phyloP scores from a whole-genome alignment of 1,140 invertebrate species.

The Drosophila nasuta region DNA sequence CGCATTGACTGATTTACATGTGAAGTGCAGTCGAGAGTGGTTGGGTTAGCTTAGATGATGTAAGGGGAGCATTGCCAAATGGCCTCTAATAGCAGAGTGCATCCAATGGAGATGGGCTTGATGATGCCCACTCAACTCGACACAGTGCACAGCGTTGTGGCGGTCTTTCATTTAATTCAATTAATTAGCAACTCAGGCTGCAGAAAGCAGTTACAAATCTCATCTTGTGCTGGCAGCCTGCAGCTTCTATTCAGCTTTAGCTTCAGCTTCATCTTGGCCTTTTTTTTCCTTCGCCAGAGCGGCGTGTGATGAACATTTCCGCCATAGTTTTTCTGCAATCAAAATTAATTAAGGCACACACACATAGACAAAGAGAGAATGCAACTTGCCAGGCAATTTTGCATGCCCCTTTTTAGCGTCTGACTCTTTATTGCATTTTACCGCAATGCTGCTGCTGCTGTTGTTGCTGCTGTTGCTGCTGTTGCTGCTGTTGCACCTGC shows the following conservation, averaged over 20 bases:
- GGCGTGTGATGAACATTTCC: constrained; percentile 79
- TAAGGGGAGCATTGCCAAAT: constrained; percentile 14
- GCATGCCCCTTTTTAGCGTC: constrained; percentile 44
- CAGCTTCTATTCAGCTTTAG: constrained; percentile 15
- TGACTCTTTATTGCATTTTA: constrained; percentile 74
- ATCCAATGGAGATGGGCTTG: constrained; percentile 5
- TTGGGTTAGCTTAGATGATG: background rate
- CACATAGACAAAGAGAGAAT: constrained; percentile 33
- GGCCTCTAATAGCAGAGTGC: constrained; percentile 46
- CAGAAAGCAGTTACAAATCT: constrained; percentile 36
- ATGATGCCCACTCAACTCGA: background rate
- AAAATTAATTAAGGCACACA: constrained; percentile 82
- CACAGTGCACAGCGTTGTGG: constrained; percentile 15
- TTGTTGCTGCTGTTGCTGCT: constrained; percentile 15
- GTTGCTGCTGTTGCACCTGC: constrained; percentile 41
- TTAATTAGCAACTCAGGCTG: constrained; percentile 62
- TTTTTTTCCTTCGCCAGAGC: constrained; percentile 14
- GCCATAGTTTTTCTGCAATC: constrained; percentile 70
- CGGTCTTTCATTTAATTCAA: constrained; percentile 72
- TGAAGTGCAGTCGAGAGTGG: background rate
- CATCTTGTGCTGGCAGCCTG: background rate
- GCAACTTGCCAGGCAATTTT: constrained; percentile 43
- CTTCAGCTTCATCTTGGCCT: constrained; percentile 19
- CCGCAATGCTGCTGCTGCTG: constrained; percentile 68
- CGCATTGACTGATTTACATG: constrained; percentile 56